phyloP scores from a whole-genome alignment of 2,797 vertebrate species.

The Ispidina picta region DNA sequence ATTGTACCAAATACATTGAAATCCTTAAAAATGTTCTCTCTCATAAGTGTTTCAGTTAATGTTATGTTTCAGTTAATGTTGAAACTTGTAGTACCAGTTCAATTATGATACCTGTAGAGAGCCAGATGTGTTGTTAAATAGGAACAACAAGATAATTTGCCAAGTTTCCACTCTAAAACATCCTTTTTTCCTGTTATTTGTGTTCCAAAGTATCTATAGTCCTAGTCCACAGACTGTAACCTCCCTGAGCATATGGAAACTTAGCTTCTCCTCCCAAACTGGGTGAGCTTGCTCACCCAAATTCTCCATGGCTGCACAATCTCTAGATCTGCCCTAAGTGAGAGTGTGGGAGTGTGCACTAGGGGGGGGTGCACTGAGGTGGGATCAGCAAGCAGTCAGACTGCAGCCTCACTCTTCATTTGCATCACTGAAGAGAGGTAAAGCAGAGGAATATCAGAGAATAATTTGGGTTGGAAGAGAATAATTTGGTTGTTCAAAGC shows the following conservation, averaged over 20 bases:
- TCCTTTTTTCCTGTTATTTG: not conserved
- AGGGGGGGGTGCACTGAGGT: not conserved
- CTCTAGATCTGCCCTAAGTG: not conserved
- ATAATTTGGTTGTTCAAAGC: not conserved
- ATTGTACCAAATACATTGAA: not conserved
- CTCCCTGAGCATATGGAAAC: not conserved
- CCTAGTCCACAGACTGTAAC: not conserved
- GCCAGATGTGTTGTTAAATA: not conserved
- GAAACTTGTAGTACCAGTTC: not conserved
- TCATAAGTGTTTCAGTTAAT: not conserved
- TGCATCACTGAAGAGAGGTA: not conserved
- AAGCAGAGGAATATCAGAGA: not conserved
- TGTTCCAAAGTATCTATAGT: not conserved
- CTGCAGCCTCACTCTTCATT: not conserved
- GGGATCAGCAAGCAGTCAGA: not conserved
- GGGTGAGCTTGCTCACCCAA: not conserved
- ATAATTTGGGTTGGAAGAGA: not conserved
- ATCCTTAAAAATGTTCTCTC: not conserved
- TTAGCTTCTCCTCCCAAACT: not conserved
- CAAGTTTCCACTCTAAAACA: not conserved
- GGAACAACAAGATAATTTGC: not conserved
- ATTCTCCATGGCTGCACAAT: not conserved
- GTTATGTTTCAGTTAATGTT: not conserved
- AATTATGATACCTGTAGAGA: not conserved
- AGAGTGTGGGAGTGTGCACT: not conserved